Conservation (phyloP, 2,888 invertebrate genomes). For the Stenolophus ochropezus region DNA sequence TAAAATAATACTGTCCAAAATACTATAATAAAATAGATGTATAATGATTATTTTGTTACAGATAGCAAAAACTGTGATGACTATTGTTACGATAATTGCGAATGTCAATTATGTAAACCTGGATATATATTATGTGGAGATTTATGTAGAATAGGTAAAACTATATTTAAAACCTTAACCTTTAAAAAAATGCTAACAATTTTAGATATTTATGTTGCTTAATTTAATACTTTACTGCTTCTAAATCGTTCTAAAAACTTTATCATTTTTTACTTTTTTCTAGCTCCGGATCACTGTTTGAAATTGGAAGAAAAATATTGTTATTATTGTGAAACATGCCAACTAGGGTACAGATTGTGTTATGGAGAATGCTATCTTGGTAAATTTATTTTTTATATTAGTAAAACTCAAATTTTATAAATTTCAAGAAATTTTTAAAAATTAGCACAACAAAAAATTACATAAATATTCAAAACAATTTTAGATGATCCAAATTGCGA, state of each 20-base stretch:
- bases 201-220: no score
- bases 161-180: no score
- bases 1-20: no score
- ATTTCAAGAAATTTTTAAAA: no score
- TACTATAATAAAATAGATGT: no score
- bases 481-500: neutral
- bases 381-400: neutral
- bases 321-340: neutral
- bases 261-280: neutral
- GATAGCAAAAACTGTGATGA: neutral
- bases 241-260: no score
- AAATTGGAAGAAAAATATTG: neutral
- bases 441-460: no score
- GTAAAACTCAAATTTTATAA: no score
- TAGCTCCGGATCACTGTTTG: neutral
- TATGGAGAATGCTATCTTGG: neutral
- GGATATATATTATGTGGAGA: neutral
- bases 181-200: no score
- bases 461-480: no score
- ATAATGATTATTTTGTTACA: neutral
- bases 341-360: neutral
- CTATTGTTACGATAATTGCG: neutral
- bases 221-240: no score
- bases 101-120: neutral
- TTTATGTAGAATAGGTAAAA: neutral